Percentiles rank a stretch among this genome's conserved stretches.
phyloP scores from a whole-genome alignment of 2,888 invertebrate genomes.

The Drosophila trichaetosa region DNA sequence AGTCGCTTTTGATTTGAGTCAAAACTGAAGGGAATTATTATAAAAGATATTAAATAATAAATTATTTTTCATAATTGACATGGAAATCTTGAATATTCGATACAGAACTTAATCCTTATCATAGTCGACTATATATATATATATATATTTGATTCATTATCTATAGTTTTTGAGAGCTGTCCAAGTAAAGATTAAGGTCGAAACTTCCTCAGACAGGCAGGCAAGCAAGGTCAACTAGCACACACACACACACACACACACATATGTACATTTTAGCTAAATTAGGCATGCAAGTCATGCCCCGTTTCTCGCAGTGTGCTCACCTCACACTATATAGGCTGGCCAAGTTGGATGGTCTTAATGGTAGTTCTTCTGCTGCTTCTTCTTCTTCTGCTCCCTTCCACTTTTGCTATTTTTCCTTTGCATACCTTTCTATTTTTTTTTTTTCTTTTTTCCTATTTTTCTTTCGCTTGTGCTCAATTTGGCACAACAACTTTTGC shows the following conservation, averaged over 20 bases:
- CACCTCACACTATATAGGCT: constrained; percentile 9
- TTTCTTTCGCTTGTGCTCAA: constrained; percentile 33
- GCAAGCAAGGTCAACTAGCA: not conserved
- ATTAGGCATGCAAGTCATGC: not conserved
- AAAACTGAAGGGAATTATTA: not conserved
- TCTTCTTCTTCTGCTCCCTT: constrained; percentile 23
- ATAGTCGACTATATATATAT: not conserved
- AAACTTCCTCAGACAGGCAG: constrained; percentile 1
- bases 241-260: not conserved
- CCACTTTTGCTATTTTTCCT: constrained; percentile 18
- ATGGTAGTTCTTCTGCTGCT: constrained; percentile 22
- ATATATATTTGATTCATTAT: not conserved
- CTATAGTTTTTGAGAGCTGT: not conserved
- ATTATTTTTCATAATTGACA: not conserved
- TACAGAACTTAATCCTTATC: not conserved
- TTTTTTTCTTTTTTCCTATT: not conserved
- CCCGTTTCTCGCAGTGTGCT: not conserved
- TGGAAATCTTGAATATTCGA: not conserved
- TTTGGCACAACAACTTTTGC: constrained; percentile 54
- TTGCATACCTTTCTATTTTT: constrained; percentile 31
- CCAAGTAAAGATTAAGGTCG: not conserved
- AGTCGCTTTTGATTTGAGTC: not conserved
- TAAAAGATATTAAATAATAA: not conserved
- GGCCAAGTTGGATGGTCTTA: constrained; percentile 19
- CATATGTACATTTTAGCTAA: not conserved